Percentiles rank a stretch among this genome's conserved stretches.
Evolutionary conservation across 2,113 vertebrate genomes (phyloP).

Genomic region (Struthio camelus): DNA sequence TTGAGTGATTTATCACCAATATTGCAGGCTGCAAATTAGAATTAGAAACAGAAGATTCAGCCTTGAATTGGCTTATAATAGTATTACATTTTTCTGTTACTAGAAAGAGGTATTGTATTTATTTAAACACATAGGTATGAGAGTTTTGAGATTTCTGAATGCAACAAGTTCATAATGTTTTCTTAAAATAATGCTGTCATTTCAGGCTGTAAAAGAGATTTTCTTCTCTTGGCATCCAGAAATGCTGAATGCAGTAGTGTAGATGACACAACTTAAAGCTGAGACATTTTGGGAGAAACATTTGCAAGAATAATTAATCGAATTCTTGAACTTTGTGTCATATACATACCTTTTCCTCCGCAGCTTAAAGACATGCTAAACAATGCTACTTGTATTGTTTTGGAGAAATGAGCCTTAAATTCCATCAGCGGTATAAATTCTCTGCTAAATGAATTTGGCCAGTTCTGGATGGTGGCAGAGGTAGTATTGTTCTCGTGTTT

Average conservation of each 20-base stretch:
- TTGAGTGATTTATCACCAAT: constrained; percentile 22
- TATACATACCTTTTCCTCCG: rapidly evolving
- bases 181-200: not conserved
- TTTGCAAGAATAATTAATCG: not conserved
- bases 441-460: not conserved
- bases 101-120: not conserved
- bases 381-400: not conserved
- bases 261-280: not conserved
- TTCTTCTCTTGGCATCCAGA: not conserved
- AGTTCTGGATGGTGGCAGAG: not conserved
- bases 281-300: not conserved
- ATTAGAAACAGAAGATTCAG: not conserved
- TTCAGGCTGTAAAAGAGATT: not conserved
- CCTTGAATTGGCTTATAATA: not conserved
- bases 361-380: not conserved
- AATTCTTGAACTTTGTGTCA: not conserved
- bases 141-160: not conserved
- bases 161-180: not conserved
- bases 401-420: not conserved
- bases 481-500: not conserved
- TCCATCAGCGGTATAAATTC: not conserved
- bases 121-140: not conserved
- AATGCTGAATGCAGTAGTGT: not conserved
- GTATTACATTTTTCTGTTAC: not conserved
- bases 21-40: not conserved